Evolutionary conservation across 2,888 invertebrate genomes (phyloP).

Genomic region (Monoplex corrugatus): DNA sequence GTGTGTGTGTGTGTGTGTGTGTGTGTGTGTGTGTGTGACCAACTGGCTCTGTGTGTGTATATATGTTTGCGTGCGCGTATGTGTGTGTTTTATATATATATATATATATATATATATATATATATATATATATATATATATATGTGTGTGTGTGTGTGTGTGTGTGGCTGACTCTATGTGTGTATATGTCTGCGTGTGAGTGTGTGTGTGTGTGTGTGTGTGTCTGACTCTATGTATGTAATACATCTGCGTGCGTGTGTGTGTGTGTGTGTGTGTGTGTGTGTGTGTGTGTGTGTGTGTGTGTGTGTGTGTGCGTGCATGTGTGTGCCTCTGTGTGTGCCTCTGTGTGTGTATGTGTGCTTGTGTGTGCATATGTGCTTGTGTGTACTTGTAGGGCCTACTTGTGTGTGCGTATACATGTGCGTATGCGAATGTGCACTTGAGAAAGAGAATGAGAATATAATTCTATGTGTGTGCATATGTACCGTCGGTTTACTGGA

Average conservation of each 20-base stretch:
- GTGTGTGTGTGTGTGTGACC: neutral
- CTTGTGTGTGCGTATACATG: too few species aligned
- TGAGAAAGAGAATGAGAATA: too few species aligned
- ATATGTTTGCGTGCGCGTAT: neutral
- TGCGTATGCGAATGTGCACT: too few species aligned
- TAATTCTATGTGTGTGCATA: too few species aligned
- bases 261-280: conserved; percentile 18
- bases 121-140: neutral
- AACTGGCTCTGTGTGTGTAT: too few species aligned
- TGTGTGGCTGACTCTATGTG: neutral
- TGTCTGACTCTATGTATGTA: neutral
- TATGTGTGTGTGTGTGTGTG: conserved; percentile 17
- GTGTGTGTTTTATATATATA: neutral
- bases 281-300: too few species aligned
- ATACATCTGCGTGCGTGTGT: neutral
- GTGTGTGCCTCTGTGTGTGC: too few species aligned
- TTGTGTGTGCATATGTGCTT: too few species aligned
- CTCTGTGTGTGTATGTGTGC: too few species aligned
- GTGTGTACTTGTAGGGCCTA: too few species aligned
- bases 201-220: conserved; percentile 13
- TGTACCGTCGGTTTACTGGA: too few species aligned
- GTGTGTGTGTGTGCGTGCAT: too few species aligned
- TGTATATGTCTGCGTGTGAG: neutral
- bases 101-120: neutral
- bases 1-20: neutral